A percentile compares a stretch with the other conserved stretches of the same genome.
These are phyloP conservation scores for Sorex araneus DNA, from an alignment of 2,113 vertebrate genomes.

Conservation along the genomic window DNA sequence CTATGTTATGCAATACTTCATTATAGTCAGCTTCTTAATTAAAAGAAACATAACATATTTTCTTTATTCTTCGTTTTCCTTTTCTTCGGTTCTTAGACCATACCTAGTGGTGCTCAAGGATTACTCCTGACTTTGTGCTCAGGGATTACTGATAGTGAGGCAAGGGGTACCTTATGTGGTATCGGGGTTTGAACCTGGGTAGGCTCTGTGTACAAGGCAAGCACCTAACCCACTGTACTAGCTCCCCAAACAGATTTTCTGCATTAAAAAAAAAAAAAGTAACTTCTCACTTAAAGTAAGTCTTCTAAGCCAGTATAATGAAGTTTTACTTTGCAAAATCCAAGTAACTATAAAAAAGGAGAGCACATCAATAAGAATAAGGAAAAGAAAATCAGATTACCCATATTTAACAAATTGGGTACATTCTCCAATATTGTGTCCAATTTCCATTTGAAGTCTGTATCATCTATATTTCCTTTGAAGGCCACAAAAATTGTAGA, in stretches of 20 bases:
- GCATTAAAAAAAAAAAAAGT: neutral
- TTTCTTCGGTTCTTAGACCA: neutral
- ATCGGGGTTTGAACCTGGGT: too few relatives aligned
- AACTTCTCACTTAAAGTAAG: conserved; percentile 57
- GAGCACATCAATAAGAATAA: conserved; percentile 61
- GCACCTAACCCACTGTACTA: too few relatives aligned
- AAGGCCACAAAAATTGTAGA: conserved; percentile 96
- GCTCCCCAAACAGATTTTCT: too few relatives aligned
- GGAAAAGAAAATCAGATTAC: conserved; percentile 87
- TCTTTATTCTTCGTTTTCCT: neutral
- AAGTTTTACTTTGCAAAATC: conserved; percentile 60
- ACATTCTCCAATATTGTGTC: conserved; percentile 93
- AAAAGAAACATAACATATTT: conserved; percentile 39
- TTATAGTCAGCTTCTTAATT: conserved; percentile 46
- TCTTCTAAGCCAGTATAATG: neutral
- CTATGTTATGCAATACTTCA: conserved; percentile 52
- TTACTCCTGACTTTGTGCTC: too few relatives aligned
- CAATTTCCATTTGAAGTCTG: conserved; percentile 95
- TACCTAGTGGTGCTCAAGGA: too few relatives aligned
- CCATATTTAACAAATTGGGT: conserved; percentile 94
- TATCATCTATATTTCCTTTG: conserved; percentile 96
- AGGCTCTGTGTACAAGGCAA: too few relatives aligned
- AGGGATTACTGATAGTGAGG: too few relatives aligned
- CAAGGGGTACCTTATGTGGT: too few relatives aligned
- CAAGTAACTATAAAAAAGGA: conserved; percentile 33